A percentile compares a stretch with the other conserved stretches of the same genome.
Conservation (phyloP, 2,888 invertebrate species). For the Tortricodes alternella region DNA sequence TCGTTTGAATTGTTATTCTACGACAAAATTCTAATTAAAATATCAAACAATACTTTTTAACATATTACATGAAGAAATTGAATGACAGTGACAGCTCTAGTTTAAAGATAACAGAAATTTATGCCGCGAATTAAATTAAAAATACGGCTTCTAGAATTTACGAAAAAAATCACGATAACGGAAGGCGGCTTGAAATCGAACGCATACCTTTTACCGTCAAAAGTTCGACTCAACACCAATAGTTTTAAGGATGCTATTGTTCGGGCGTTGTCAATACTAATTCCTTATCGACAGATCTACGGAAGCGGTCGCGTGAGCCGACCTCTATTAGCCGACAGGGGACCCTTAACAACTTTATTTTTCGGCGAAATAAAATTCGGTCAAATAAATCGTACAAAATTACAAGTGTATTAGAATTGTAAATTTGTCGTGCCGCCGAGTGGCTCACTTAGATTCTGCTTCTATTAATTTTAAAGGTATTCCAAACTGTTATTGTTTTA, state of each 20-base stretch:
- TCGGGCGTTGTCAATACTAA: constrained; percentile 20
- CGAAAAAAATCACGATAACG: constrained; percentile 6
- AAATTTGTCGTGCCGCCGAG: constrained; percentile 59
- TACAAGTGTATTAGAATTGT: constrained; percentile 67
- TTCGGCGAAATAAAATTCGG: constrained; percentile 57
- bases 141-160: constrained; percentile 3
- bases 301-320: constrained; percentile 59
- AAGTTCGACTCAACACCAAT: constrained; percentile 12
- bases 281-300: constrained; percentile 23
- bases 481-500: constrained; percentile 27
- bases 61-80: not conserved
- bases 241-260: constrained; percentile 26
- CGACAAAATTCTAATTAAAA: no score
- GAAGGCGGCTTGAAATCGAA: constrained; percentile 7
- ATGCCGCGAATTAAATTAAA: constrained; percentile 10
- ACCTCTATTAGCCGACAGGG: constrained; percentile 50
- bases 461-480: constrained; percentile 28
- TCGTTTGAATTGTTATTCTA: not conserved
- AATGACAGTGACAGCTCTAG: not conserved
- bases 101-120: not conserved
- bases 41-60: no score
- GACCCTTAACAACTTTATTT: constrained; percentile 72
- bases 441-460: constrained; percentile 36
- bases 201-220: not conserved
- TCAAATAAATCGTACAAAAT: constrained; percentile 58